Evolutionary conservation across 2,113 vertebrate species (phyloP).

Genomic region (Syrrhaptes paradoxus): DNA sequence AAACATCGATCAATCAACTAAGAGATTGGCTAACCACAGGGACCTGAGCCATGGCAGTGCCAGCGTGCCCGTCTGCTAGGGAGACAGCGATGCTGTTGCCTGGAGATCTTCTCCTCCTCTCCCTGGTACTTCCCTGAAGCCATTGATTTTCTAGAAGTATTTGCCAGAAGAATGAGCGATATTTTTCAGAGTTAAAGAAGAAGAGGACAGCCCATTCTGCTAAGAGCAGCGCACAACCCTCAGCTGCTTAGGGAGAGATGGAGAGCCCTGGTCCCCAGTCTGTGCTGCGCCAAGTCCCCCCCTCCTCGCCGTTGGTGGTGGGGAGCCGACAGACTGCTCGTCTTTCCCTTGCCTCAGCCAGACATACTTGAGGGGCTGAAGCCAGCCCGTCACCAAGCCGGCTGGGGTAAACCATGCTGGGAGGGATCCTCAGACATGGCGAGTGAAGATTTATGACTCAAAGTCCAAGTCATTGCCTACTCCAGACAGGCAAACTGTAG

Average conservation of each 20-base stretch:
- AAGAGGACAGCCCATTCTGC: background rate
- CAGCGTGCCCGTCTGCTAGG: rapidly evolving
- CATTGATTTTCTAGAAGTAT: background rate
- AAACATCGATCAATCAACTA: background rate
- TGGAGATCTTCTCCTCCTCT: background rate
- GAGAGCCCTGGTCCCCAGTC: background rate
- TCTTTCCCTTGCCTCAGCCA: background rate
- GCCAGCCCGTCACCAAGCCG: background rate
- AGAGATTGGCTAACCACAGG: background rate
- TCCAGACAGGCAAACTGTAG: background rate
- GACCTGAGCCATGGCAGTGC: background rate
- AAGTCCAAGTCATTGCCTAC: background rate
- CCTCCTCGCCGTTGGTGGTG: rapidly evolving
- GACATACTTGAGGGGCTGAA: background rate
- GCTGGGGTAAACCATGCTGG: background rate
- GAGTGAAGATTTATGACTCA: background rate
- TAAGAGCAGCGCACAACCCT: background rate
- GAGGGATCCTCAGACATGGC: background rate
- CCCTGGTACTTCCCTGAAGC: background rate
- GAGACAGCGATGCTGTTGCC: background rate
- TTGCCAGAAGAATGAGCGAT: background rate
- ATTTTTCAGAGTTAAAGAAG: background rate
- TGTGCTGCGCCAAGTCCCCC: rapidly evolving
- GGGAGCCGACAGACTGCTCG: rapidly evolving
- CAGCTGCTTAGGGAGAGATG: background rate